Evolutionary conservation across 2,113 vertebrate species (phyloP).

Genomic region (Climacteris rufus): DNA sequence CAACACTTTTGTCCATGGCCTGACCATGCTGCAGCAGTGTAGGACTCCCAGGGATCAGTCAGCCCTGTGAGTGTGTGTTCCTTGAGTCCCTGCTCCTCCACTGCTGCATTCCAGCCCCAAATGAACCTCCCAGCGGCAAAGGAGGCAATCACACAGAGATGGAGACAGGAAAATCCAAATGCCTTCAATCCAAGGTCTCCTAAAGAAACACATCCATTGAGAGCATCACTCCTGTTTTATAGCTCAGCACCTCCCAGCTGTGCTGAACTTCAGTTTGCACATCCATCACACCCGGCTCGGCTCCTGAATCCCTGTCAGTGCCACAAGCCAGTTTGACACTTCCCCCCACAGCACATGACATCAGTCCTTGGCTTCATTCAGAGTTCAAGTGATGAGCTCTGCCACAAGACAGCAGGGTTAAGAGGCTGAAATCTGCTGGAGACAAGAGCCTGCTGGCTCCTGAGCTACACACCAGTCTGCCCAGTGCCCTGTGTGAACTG

Average conservation of each 20-base stretch:
- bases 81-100: not conserved
- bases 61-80: not conserved
- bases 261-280: not conserved
- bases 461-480: not conserved
- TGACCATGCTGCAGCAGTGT: rapidly evolving
- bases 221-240: not conserved
- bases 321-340: not conserved
- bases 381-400: not conserved
- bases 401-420: not conserved
- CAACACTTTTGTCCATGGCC: not conserved
- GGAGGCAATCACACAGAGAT: not conserved
- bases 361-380: not conserved
- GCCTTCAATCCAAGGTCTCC: not conserved
- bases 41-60: not conserved
- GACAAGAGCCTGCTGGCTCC: not conserved
- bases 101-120: not conserved
- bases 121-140: not conserved
- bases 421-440: not conserved
- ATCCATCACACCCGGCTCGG: not conserved
- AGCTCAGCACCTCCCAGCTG: not conserved
- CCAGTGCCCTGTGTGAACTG: not conserved
- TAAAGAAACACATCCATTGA: not conserved
- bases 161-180: not conserved
- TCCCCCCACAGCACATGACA: not conserved
- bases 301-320: not conserved